A percentile compares a stretch with the other conserved stretches of the same genome.
phyloP scores from a whole-genome alignment of 2,797 vertebrate genomes.

The Melopsittacus undulatus region DNA sequence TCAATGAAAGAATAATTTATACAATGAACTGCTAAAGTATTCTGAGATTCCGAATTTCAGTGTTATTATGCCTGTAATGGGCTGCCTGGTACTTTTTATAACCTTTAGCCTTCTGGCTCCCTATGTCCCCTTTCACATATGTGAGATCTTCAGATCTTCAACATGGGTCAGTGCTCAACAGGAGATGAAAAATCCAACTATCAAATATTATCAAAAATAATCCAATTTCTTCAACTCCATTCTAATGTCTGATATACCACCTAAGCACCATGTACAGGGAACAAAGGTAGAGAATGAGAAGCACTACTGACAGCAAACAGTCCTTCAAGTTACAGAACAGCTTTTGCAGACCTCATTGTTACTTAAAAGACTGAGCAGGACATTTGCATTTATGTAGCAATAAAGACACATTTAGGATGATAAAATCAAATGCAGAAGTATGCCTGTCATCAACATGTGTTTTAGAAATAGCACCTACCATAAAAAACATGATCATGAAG shows the following conservation, averaged over 20 bases:
- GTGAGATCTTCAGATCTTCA: background rate
- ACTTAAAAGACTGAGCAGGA: background rate
- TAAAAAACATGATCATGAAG: background rate
- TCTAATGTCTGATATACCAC: background rate
- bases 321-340: background rate
- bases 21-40: background rate
- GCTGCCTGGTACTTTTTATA: background rate
- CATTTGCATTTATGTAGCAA: rapidly evolving
- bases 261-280: background rate
- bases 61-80: background rate
- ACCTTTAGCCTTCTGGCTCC: background rate
- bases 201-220: background rate
- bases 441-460: background rate
- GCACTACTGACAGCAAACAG: background rate
- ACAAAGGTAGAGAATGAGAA: background rate
- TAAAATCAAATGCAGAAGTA: background rate
- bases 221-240: background rate
- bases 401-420: background rate
- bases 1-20: background rate
- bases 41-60: background rate
- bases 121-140: background rate
- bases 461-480: background rate
- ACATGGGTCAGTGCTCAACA: background rate
- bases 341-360: background rate
- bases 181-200: background rate